Evolutionary conservation across 2,797 vertebrate genomes (phyloP), one percentile per base, ranked within the genome.

Genomic region (Crenichthys baileyi): DNA sequence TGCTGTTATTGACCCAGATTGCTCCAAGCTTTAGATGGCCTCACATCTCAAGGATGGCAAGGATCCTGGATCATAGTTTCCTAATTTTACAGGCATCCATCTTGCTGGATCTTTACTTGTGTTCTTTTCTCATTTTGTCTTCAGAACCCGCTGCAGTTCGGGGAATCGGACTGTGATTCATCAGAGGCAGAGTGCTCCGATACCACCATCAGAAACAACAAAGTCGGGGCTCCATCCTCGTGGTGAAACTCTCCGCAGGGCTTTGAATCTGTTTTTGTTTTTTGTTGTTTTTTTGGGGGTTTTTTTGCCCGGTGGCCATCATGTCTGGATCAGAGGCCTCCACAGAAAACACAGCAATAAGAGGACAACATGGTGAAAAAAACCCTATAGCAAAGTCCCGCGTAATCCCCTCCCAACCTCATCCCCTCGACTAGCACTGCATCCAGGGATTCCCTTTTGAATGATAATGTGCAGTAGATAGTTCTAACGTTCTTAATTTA

Each of bases 161-260:
- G 95, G 77, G 97, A 98, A 87, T 98, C 97, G 0, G 98, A 98
- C 93, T 97, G 97, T 75, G 98, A 99, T 91, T 95, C 98, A 13
- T 99, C 98, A 0, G 98, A 99, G 75, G 98, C 97, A 0, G 98
- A 99, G 85, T 98, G 98, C 92, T 99, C 98, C 0, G 98, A 99
- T 79, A 96, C 97, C 93, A 99, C 98, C 0, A 97, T 99, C 81
- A 97, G 97, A 94, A 98, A 97, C 96, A 98, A 96, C 94, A 97
- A 97, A 89, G 96, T 94, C 58, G 96, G 97, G 83, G 97, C 95
- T 80, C 97, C 97, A 70, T 97, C 98, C 84, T 97, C 98, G 29
- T 99, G 98, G 98, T 99, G 96, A 98, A 90, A 90, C 85, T 78
- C 76, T 67, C 83, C 12, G 41, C 11, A 65, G 80, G 87, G 74